Percentiles rank a stretch among this genome's conserved stretches.
Conservation (phyloP, 2,888 invertebrate genomes). For the Dermolepida albohirtum region DNA sequence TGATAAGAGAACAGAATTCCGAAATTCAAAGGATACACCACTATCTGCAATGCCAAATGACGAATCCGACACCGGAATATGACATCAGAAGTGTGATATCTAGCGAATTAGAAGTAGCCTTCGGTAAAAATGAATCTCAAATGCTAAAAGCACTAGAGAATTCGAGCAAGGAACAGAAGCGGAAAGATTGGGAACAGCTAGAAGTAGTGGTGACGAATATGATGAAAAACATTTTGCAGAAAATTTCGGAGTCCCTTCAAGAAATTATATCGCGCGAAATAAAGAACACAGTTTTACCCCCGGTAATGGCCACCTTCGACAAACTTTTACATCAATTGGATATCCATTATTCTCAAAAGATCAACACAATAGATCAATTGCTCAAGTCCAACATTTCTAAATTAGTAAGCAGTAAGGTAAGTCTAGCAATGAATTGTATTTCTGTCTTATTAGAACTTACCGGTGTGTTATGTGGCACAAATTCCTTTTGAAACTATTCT, state of each 20-base stretch:
- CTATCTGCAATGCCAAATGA: slow-evolving; percentile 54
- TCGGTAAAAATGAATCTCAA: slow-evolving; percentile 62
- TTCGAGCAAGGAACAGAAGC: slow-evolving; percentile 62
- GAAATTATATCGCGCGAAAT: slow-evolving; percentile 70
- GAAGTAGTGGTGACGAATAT: slow-evolving; percentile 68
- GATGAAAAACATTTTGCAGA: slow-evolving; percentile 68
- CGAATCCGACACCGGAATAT: slow-evolving; percentile 49
- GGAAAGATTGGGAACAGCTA: slow-evolving; percentile 67
- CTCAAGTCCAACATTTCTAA: slow-evolving; percentile 85
- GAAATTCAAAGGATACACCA: slow-evolving; percentile 58
- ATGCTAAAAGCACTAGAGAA: slow-evolving; percentile 61
- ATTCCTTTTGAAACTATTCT: no score
- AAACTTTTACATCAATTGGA: slow-evolving; percentile 80
- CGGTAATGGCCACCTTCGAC: slow-evolving; percentile 77
- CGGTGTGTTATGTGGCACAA: no score
- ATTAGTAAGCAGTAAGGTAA: slow-evolving; percentile 82
- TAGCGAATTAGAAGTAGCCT: slow-evolving; percentile 60
- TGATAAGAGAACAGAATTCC: slow-evolving; percentile 59
- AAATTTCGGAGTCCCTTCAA: slow-evolving; percentile 69
- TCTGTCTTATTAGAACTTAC: no score
- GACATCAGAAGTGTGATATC: slow-evolving; percentile 54
- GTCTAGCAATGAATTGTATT: slow-evolving; percentile 29
- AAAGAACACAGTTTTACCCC: slow-evolving; percentile 67
- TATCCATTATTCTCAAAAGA: slow-evolving; percentile 78
- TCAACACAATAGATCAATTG: slow-evolving; percentile 78